A percentile compares a stretch with the other conserved stretches of the same genome.
phyloP scores from a whole-genome alignment of 2,113 vertebrate genomes.

The Macroglossus sobrinus region DNA sequence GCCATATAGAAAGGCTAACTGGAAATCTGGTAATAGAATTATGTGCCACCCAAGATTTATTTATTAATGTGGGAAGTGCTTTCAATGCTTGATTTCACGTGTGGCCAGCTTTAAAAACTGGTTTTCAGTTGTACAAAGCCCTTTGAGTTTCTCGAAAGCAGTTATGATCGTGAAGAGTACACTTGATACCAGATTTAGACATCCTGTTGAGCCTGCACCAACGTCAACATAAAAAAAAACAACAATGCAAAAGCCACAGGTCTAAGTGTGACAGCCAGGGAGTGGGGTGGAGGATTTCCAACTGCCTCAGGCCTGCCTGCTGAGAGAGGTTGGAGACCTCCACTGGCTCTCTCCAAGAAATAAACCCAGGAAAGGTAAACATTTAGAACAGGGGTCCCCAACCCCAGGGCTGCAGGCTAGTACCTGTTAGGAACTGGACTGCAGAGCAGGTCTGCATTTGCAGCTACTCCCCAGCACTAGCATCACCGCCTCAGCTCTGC shows the following conservation, averaged over 20 bases:
- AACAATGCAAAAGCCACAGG: not conserved
- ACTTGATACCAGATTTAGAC: not conserved
- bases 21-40: not conserved
- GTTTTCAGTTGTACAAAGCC: not conserved
- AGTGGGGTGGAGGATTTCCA: not conserved
- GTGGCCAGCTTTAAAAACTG: not conserved
- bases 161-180: not conserved
- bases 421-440: too few species aligned
- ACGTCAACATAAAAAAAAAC: not conserved
- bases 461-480: too few species aligned
- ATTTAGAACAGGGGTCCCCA: too few species aligned
- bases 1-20: not conserved
- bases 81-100: not conserved
- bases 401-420: too few species aligned
- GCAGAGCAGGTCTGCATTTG: too few species aligned
- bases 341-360: not conserved
- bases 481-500: too few species aligned
- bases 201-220: not conserved
- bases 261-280: not conserved
- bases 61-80: not conserved
- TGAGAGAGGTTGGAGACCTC: not conserved
- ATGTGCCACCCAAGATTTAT: not conserved
- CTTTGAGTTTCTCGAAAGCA: not conserved
- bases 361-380: not conserved
- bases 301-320: not conserved